A percentile compares a stretch with the other conserved stretches of the same genome.
These are phyloP conservation scores for Drosophila prolongata DNA, from an alignment of 2,888 invertebrate species.

Conservation along the genomic window DNA sequence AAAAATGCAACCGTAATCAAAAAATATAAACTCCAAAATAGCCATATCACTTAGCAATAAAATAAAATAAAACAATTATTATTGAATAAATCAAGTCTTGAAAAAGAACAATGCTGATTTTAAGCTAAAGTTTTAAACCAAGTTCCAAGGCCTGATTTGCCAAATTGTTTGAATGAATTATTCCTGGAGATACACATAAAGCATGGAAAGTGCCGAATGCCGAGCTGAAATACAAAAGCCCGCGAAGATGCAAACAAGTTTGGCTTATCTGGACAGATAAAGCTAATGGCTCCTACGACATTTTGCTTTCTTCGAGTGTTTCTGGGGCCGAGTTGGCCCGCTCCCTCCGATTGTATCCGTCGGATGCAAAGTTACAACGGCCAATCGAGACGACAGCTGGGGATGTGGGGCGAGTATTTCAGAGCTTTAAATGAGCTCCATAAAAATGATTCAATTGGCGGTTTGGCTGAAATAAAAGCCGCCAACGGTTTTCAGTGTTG, in stretches of 20 bases:
- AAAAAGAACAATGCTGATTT: too few species aligned
- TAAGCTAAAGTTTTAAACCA: too few species aligned
- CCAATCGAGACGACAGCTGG: slow-evolving; percentile 68
- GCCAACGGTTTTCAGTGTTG: slow-evolving; percentile 52
- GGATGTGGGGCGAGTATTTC: slow-evolving; percentile 72
- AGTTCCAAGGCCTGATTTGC: slow-evolving; percentile 1
- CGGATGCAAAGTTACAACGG: slow-evolving; percentile 46
- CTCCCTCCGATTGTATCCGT: slow-evolving; percentile 11
- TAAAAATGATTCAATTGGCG: slow-evolving; percentile 80
- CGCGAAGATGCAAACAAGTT: slow-evolving; percentile 20
- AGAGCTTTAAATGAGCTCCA: slow-evolving; percentile 64
- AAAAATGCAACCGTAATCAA: too few species aligned
- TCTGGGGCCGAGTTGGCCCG: slow-evolving; percentile 6
- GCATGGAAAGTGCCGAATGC: slow-evolving; percentile 1
- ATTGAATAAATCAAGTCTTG: background rate
- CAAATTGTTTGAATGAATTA: background rate
- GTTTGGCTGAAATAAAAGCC: slow-evolving; percentile 66
- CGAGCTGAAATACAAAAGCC: slow-evolving; percentile 14
- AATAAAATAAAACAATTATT: background rate
- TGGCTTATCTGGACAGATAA: slow-evolving; percentile 36
- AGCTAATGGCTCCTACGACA: slow-evolving; percentile 40
- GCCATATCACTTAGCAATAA: too few species aligned
- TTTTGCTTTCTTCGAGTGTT: slow-evolving; percentile 34
- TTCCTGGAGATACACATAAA: slow-evolving; percentile 19
- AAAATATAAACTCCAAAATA: too few species aligned